phyloP scores from a whole-genome alignment of 1,140 invertebrate species.

The Pseudomyrmex gracilis region DNA sequence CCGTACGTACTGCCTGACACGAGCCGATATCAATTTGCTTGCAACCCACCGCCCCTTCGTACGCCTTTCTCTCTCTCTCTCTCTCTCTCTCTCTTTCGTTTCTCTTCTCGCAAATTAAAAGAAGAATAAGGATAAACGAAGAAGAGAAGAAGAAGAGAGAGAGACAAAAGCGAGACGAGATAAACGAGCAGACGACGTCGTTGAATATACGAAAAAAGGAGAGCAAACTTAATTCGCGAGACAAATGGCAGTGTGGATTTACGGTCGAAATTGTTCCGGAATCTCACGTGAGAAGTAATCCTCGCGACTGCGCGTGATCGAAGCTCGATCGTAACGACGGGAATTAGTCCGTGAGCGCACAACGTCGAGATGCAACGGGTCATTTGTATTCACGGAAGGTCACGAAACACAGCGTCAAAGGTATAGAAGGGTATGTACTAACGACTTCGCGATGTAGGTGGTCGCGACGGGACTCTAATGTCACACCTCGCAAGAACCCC shows the following conservation, averaged over 20 bases:
- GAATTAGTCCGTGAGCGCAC: not conserved
- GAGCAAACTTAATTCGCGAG: conserved; percentile 71
- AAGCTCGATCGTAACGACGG: conserved; percentile 38
- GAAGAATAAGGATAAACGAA: not conserved
- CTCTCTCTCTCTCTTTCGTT: not conserved
- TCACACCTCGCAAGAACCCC: not conserved
- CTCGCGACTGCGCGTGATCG: conserved; percentile 19
- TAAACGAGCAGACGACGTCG: conserved; percentile 37
- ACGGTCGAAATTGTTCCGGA: conserved; percentile 58
- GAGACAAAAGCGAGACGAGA: not conserved
- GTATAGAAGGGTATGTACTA: conserved; percentile 43
- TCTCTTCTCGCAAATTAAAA: not conserved
- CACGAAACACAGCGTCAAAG: conserved; percentile 13
- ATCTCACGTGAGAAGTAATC: conserved; percentile 53
- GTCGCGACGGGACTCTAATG: conserved; percentile 20
- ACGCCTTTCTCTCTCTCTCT: not conserved
- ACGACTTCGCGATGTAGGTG: conserved; percentile 44
- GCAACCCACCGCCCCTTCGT: not conserved
- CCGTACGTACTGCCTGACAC: conserved; percentile 24
- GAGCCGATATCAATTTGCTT: conserved; percentile 61
- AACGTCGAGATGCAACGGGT: conserved; percentile 1
- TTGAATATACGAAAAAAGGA: conserved; percentile 60
- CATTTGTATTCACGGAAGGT: conserved; percentile 1
- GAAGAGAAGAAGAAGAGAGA: not conserved
- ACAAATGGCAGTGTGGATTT: conserved; percentile 67